phyloP scores from a whole-genome alignment of 2,888 invertebrate species.

The Pterostichus niger region DNA sequence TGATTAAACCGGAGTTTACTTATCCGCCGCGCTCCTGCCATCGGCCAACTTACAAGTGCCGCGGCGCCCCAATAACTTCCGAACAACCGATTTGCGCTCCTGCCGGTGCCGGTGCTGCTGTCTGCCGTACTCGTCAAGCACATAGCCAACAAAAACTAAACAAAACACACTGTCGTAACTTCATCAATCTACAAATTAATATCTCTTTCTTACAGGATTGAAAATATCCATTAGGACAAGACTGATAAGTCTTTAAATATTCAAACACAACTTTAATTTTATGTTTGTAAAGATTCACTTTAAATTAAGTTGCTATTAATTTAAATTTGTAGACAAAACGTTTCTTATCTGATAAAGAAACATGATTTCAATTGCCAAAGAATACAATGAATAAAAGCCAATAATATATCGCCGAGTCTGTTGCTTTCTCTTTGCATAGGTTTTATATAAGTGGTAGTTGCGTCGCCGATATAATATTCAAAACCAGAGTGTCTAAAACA shows the following conservation, averaged over 20 bases:
- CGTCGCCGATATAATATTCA: no score
- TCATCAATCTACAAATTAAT: background rate
- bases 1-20: slow-evolving; percentile 44
- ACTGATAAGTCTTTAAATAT: no score
- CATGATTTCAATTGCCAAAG: background rate
- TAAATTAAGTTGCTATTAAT: background rate
- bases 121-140: background rate
- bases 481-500: no score
- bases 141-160: background rate
- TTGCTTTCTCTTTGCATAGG: slow-evolving; percentile 7
- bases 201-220: no score
- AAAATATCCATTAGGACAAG: no score
- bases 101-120: background rate
- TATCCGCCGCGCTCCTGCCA: background rate
- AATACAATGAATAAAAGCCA: slow-evolving; percentile 7
- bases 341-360: no score
- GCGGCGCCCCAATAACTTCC: background rate
- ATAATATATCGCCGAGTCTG: background rate
- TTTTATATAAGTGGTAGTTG: background rate
- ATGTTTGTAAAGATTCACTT: background rate
- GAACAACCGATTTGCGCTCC: background rate
- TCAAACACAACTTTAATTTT: background rate
- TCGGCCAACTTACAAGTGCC: slow-evolving; percentile 23
- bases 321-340: background rate
- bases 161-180: background rate